These are phyloP conservation scores for Heptranchias perlo DNA, from an alignment of 2,113 vertebrate genomes.

Conservation along the genomic window DNA sequence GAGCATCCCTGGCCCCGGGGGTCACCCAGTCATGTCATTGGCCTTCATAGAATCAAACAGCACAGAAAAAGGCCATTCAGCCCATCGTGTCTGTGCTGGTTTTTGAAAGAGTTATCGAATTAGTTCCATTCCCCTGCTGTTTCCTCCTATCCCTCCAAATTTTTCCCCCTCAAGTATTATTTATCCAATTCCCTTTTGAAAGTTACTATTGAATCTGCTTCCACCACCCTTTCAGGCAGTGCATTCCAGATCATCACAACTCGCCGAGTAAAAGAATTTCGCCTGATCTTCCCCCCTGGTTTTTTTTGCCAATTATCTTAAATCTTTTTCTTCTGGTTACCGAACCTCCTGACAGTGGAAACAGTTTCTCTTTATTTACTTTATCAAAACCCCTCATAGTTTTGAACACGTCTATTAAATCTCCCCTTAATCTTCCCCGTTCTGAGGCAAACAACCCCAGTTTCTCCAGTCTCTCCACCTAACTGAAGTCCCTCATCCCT, in stretches of 20 bases:
- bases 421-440: neutral
- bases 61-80: neutral
- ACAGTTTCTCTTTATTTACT: too few relatives aligned
- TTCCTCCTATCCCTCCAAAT: neutral
- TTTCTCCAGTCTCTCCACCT: neutral
- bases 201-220: too few relatives aligned
- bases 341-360: too few relatives aligned
- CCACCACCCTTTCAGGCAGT: too few relatives aligned
- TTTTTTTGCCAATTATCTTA: too few relatives aligned
- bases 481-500: too few relatives aligned
- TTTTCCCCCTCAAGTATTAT: too few relatives aligned
- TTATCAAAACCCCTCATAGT: too few relatives aligned
- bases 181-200: neutral
- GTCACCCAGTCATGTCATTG: neutral
- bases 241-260: too few relatives aligned
- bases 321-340: too few relatives aligned
- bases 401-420: neutral
- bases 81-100: neutral
- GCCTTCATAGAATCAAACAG: neutral
- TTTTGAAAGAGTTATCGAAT: neutral
- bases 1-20: neutral
- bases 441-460: neutral
- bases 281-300: too few relatives aligned
- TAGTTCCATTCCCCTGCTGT: neutral
- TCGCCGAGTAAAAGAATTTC: too few relatives aligned